These are phyloP conservation scores for Sinodicranocentrus sp. DNA, from an alignment of 2,888 invertebrate species.

Conservation along the genomic window DNA sequence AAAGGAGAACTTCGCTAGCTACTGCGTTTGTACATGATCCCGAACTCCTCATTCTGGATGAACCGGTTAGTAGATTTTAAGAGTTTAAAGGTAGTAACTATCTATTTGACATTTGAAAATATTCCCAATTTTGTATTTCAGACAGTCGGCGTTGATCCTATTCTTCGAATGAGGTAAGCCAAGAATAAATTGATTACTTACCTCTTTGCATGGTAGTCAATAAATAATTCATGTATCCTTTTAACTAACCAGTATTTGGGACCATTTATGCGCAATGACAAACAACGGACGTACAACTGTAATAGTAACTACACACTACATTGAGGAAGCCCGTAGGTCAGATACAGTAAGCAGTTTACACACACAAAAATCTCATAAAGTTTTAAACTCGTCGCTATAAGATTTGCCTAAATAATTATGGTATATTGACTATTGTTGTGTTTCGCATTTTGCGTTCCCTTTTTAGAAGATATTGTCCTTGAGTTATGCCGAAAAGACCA, in stretches of 20 bases:
- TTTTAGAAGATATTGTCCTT: slow-evolving; percentile 71
- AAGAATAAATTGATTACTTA: not conserved
- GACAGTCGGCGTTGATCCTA: slow-evolving; percentile 91
- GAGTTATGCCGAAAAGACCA: slow-evolving; percentile 67
- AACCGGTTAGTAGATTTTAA: slow-evolving; percentile 81
- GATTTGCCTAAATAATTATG: too few relatives aligned
- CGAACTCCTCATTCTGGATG: slow-evolving; percentile 87
- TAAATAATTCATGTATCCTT: slow-evolving; percentile 11
- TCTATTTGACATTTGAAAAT: not conserved
- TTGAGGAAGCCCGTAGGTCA: not conserved
- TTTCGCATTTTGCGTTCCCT: slow-evolving; percentile 51
- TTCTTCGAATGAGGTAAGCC: slow-evolving; percentile 87
- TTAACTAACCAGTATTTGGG: slow-evolving; percentile 64
- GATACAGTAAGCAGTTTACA: too few relatives aligned
- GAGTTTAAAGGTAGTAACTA: not conserved
- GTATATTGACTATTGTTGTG: too few relatives aligned
- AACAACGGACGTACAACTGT: slow-evolving; percentile 58
- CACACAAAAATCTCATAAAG: too few relatives aligned
- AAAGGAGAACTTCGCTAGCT: slow-evolving; percentile 79
- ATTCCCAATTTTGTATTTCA: not conserved
- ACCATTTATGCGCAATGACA: slow-evolving; percentile 60
- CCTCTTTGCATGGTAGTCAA: not conserved
- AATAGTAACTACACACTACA: slow-evolving; percentile 72
- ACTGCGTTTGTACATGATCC: slow-evolving; percentile 79
- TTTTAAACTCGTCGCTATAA: too few relatives aligned